Evolutionary conservation across 2,113 vertebrate species (phyloP).

Genomic region (Chlorocebus sabaeus): DNA sequence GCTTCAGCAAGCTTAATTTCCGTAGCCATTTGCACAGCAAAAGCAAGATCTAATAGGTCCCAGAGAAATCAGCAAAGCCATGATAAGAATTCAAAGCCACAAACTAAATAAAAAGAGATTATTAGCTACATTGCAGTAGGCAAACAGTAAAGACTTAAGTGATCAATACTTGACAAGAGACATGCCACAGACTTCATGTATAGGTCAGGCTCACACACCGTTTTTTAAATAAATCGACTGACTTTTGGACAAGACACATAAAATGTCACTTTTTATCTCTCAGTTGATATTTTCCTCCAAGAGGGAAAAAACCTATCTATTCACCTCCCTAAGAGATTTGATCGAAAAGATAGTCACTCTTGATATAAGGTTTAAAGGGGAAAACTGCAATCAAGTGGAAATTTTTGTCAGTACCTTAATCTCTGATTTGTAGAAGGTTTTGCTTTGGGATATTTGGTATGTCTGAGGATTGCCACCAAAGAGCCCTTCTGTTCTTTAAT

Average conservation of each 20-base stretch:
- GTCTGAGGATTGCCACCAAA: slow-evolving; percentile 87
- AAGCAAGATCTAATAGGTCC: slow-evolving; percentile 85
- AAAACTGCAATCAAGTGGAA: slow-evolving; percentile 86
- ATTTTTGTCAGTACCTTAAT: slow-evolving; percentile 87
- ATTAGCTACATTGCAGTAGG: slow-evolving; percentile 81
- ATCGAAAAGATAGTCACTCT: slow-evolving; percentile 83
- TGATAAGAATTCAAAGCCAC: slow-evolving; percentile 86
- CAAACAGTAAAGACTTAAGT: slow-evolving; percentile 83
- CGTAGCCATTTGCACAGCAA: slow-evolving; percentile 81
- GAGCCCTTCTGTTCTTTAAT: slow-evolving; percentile 87
- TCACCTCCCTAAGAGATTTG: slow-evolving; percentile 80
- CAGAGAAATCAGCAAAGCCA: slow-evolving; percentile 85
- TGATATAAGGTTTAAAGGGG: slow-evolving; percentile 80
- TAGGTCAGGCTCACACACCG: slow-evolving; percentile 79
- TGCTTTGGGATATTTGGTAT: slow-evolving; percentile 87
- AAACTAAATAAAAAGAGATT: slow-evolving; percentile 85
- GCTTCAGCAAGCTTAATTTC: slow-evolving; percentile 82
- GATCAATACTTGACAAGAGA: slow-evolving; percentile 85
- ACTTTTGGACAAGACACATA: slow-evolving; percentile 80
- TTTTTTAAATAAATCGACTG: slow-evolving; percentile 83
- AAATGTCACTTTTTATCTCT: slow-evolving; percentile 86
- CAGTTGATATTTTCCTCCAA: slow-evolving; percentile 83
- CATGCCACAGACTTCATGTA: slow-evolving; percentile 81
- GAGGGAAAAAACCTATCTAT: slow-evolving; percentile 71
- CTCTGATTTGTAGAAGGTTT: slow-evolving; percentile 88